These are phyloP conservation scores for Onchidella celtica DNA, from an alignment of 2,888 invertebrate species.

Conservation along the genomic window DNA sequence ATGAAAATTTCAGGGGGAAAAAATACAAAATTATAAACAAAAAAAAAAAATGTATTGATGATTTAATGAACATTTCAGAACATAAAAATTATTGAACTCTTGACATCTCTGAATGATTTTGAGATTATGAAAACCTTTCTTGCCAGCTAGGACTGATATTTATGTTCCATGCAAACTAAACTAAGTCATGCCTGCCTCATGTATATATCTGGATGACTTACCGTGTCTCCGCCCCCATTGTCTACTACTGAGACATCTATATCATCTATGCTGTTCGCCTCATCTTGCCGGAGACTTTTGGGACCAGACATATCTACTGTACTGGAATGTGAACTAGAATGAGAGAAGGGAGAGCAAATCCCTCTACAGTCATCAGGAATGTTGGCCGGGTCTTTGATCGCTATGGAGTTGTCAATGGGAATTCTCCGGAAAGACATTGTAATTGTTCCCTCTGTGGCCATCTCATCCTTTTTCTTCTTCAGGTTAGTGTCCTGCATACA, in stretches of 20 bases:
- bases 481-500: constrained; percentile 43
- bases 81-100: too few species aligned
- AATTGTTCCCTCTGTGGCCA: constrained; percentile 47
- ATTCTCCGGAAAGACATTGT: constrained; percentile 50
- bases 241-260: background rate
- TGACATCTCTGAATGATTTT: too few species aligned
- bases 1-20: too few species aligned
- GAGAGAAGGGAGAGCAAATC: background rate
- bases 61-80: too few species aligned
- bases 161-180: too few species aligned
- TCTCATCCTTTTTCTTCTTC: constrained; percentile 46
- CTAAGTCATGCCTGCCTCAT: too few species aligned
- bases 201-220: too few species aligned
- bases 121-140: too few species aligned
- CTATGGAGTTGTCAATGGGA: constrained; percentile 37
- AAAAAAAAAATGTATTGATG: too few species aligned
- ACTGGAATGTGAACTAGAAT: background rate
- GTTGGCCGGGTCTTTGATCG: constrained; percentile 45
- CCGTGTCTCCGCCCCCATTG: background rate
- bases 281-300: background rate
- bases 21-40: too few species aligned
- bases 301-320: background rate
- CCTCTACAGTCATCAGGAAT: constrained; percentile 55
- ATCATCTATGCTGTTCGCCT: background rate
- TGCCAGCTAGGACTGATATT: too few species aligned